These are phyloP conservation scores for Celastrina argiolus DNA, from an alignment of 2,888 invertebrate genomes.

Conservation along the genomic window DNA sequence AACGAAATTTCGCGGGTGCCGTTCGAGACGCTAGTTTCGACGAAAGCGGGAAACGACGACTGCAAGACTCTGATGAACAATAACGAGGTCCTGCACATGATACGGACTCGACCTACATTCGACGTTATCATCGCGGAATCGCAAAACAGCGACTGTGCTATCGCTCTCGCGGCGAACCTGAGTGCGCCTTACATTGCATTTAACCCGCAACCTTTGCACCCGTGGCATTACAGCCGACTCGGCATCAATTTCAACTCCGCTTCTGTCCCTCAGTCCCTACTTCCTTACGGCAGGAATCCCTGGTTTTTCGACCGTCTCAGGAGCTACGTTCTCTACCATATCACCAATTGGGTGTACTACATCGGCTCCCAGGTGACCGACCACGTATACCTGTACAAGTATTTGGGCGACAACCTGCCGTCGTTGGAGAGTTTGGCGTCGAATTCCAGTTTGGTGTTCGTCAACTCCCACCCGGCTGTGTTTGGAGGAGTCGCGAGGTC, in stretches of 20 bases:
- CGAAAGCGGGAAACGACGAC: constrained; percentile 70
- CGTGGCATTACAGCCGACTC: constrained; percentile 73
- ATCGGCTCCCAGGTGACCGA: constrained; percentile 64
- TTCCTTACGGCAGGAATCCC: constrained; percentile 66
- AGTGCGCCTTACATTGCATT: constrained; percentile 80
- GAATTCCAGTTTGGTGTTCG: constrained; percentile 78
- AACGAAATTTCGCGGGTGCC: constrained; percentile 69
- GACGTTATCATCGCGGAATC: constrained; percentile 85
- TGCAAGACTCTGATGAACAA: constrained; percentile 71
- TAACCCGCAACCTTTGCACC: constrained; percentile 73
- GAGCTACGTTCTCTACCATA: constrained; percentile 60
- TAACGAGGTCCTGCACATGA: constrained; percentile 73
- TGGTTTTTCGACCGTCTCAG: constrained; percentile 68
- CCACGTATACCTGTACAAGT: constrained; percentile 65
- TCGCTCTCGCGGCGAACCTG: constrained; percentile 82
- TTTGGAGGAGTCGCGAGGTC: constrained; percentile 77
- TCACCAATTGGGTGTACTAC: constrained; percentile 69
- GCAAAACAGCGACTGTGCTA: constrained; percentile 85
- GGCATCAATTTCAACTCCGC: constrained; percentile 74
- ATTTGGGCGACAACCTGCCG: constrained; percentile 73
- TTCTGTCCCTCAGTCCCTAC: constrained; percentile 61
- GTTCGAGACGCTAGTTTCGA: constrained; percentile 66
- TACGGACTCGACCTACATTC: constrained; percentile 71
- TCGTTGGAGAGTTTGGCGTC: constrained; percentile 76
- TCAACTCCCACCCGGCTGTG: constrained; percentile 82